Base-by-base conservation (phyloP, 2,113 vertebrate genomes). In the Leucosticte australis region DNA sequence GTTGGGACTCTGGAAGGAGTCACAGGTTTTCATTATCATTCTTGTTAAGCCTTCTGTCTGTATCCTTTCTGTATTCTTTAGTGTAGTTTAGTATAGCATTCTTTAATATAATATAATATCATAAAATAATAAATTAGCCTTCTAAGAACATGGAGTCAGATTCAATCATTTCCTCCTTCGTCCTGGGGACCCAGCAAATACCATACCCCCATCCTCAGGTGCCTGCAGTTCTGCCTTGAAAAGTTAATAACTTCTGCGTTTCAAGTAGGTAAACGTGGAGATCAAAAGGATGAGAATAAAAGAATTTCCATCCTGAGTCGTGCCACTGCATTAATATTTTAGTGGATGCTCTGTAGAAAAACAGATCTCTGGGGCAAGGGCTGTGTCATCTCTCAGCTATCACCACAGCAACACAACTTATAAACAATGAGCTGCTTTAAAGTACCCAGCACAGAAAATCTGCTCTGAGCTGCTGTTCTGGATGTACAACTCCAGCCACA, bases 251-350 rank as follows among this genome's bases (percentile, higher is more conserved):
- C 68, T 49, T 27, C 28, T 73, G 80, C 53, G 2, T 83, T 90
- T 90, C 73, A 49, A 84, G 83, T 5, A 19, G 13, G 5, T 19
- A 20, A 65, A 47, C 2, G 9, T 20, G 1, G 44, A 92, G 90
- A 95, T 96, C 85, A 96, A 93, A 95, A 75, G 68, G 63, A 80
- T 10, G 18, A 80, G 87, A 86, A 93, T 27, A 42, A 92, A 96
- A 65, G 88, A 39, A 83, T 90, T 90, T 39, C 79, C 22, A 63
- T 6, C 75, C 75, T 8, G 27, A 83, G 53, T 33, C 33, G 35
- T 46, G 70, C 70, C 15, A 1, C 22, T 60, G 79, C 94, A 90
- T 96, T 77, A 95, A 93, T 88, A 94, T 83, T 94, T 92, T 89
- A 93, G 64, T 0, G 64, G 64, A 39, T 83, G 39, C 7, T 90